Percentiles rank a stretch among this genome's conserved stretches.
Evolutionary conservation across 2,797 vertebrate genomes (phyloP).

Genomic region (Betta splendens): DNA sequence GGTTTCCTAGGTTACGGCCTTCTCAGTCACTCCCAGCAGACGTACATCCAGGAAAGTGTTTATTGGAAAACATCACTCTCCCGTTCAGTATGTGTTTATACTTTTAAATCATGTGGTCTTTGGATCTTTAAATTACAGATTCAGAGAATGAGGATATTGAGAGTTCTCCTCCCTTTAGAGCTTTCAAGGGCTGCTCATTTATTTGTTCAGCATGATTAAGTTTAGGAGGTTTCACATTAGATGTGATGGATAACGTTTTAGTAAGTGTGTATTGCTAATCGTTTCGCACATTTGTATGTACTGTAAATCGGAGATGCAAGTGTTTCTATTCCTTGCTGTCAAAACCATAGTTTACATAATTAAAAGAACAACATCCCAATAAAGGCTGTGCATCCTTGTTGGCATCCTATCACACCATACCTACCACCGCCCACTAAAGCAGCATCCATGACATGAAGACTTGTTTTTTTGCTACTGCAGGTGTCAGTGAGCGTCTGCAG

Average conservation of each 20-base stretch:
- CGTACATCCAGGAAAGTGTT: conserved; percentile 12
- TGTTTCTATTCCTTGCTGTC: background rate
- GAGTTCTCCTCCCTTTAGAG: background rate
- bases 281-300: no score
- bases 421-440: no score
- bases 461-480: no score
- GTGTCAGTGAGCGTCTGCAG: conserved; percentile 4
- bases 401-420: no score
- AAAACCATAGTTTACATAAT: background rate
- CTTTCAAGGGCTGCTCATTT: background rate
- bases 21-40: conserved; percentile 45
- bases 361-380: background rate
- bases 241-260: background rate
- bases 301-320: no score
- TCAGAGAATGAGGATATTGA: background rate
- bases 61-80: conserved; percentile 10
- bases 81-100: conserved; percentile 4
- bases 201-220: no score
- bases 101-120: background rate
- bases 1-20: conserved; percentile 65
- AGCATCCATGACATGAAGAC: no score
- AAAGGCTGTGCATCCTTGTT: background rate
- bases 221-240: no score
- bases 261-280: no score
- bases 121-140: background rate